A percentile compares a stretch with the other conserved stretches of the same genome.
Conservation (phyloP, 2,888 invertebrate species). For the Fragum sueziense region DNA sequence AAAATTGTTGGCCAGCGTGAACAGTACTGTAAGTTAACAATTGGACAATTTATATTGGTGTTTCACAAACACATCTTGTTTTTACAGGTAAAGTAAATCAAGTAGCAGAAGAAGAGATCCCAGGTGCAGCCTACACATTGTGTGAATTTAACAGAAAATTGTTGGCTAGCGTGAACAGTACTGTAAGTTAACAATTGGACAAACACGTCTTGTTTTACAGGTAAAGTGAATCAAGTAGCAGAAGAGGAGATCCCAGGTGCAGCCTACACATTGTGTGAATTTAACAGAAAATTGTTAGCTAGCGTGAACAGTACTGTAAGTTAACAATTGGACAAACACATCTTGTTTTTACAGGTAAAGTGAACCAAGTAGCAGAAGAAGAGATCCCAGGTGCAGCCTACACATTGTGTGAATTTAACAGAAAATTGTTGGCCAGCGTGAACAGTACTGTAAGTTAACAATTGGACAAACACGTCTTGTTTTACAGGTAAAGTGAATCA, state of each 20-base stretch:
- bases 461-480: neutral
- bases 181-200: slow-evolving; percentile 88
- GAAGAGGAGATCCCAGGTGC: slow-evolving; percentile 99
- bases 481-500: slow-evolving; percentile 84
- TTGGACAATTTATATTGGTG: too few species aligned
- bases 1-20: slow-evolving; percentile 96
- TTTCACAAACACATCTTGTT: too few species aligned
- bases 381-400: slow-evolving; percentile 98
- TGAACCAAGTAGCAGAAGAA: slow-evolving; percentile 93
- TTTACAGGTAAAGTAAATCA: slow-evolving; percentile 84
- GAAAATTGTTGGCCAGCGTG: slow-evolving; percentile 96
- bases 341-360: slow-evolving; percentile 79
- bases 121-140: slow-evolving; percentile 96
- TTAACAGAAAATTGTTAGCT: slow-evolving; percentile 97
- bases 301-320: slow-evolving; percentile 97
- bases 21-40: slow-evolving; percentile 90
- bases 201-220: slow-evolving; percentile 63
- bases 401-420: slow-evolving; percentile 95
- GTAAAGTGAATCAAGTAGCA: slow-evolving; percentile 87
- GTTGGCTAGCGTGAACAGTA: slow-evolving; percentile 97
- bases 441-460: slow-evolving; percentile 92
- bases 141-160: slow-evolving; percentile 98
- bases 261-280: slow-evolving; percentile 95
- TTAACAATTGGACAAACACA: slow-evolving; percentile 23
- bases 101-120: slow-evolving; percentile 97